Percentiles rank a stretch among this genome's conserved stretches.
Evolutionary conservation across 2,113 vertebrate species (phyloP).

Genomic region (Vireo altiloquus): DNA sequence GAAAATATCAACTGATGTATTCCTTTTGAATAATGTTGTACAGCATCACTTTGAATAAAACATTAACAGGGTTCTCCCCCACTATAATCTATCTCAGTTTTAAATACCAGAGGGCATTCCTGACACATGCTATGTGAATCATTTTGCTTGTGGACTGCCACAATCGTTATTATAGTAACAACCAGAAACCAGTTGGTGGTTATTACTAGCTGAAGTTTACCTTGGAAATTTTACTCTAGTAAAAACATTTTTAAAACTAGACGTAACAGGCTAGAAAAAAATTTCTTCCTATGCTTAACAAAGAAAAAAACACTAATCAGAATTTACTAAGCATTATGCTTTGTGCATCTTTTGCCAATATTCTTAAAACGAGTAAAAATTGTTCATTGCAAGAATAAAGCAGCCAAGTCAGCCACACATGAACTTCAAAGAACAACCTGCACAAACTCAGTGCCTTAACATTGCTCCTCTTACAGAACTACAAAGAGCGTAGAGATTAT

Average conservation of each 20-base stretch:
- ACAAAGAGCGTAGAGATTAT: background rate
- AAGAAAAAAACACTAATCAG: background rate
- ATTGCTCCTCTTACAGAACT: background rate
- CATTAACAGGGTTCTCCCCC: background rate
- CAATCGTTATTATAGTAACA: background rate
- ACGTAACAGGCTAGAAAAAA: slow-evolving; percentile 37
- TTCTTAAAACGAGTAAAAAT: background rate
- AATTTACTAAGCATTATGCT: background rate
- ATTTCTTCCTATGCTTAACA: background rate
- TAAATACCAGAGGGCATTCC: background rate
- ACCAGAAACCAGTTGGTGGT: background rate
- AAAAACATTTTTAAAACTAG: slow-evolving; percentile 64
- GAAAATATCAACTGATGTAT: background rate
- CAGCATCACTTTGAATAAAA: background rate
- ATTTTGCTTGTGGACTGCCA: background rate
- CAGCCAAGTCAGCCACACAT: background rate
- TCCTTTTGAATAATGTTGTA: background rate
- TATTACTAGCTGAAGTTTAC: background rate
- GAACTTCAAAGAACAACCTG: background rate
- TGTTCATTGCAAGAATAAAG: background rate
- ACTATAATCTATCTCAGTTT: background rate
- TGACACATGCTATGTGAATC: background rate
- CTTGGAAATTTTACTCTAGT: slow-evolving; percentile 43
- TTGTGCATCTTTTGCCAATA: background rate
- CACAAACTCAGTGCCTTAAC: background rate